phyloP scores from a whole-genome alignment of 1,140 invertebrate species.

The Pissodes strobi region DNA sequence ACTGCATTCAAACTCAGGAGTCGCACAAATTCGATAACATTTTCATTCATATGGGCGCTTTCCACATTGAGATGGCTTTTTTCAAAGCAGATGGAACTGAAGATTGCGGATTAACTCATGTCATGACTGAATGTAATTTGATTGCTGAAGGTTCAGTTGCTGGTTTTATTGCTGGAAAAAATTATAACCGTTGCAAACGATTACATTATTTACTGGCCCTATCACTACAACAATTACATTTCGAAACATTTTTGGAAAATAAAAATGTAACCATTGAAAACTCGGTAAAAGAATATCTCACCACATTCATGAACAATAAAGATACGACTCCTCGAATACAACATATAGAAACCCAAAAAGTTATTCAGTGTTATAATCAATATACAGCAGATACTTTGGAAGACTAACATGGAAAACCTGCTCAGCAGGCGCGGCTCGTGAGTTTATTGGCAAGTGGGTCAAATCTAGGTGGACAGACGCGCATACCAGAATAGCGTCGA shows the following conservation, averaged over 20 bases:
- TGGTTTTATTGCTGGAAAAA: constrained; percentile 29
- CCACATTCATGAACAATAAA: no score
- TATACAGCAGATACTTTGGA: no score
- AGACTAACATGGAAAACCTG: no score
- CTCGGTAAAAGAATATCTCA: no score
- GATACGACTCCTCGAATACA: no score
- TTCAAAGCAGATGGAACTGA: constrained; percentile 39
- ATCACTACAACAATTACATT: constrained; percentile 4
- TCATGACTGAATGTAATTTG: constrained; percentile 15
- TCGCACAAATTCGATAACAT: constrained; percentile 30
- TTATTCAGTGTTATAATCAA: no score
- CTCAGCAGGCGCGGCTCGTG: no score
- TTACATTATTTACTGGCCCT: constrained; percentile 14
- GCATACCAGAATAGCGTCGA: no score
- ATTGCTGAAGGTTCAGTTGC: constrained; percentile 30
- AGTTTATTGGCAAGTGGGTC: no score
- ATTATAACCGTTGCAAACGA: constrained; percentile 37
- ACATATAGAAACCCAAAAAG: no score
- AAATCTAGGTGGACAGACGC: no score
- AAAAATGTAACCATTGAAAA: no score
- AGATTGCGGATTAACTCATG: constrained; percentile 49
- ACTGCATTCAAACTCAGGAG: constrained; percentile 48
- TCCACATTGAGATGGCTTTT: constrained; percentile 20
- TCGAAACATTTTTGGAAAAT: not conserved
- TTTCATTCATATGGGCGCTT: constrained; percentile 41